Evolutionary conservation across 1,140 invertebrate species (phyloP).

Genomic region (Brachionus angularis): DNA sequence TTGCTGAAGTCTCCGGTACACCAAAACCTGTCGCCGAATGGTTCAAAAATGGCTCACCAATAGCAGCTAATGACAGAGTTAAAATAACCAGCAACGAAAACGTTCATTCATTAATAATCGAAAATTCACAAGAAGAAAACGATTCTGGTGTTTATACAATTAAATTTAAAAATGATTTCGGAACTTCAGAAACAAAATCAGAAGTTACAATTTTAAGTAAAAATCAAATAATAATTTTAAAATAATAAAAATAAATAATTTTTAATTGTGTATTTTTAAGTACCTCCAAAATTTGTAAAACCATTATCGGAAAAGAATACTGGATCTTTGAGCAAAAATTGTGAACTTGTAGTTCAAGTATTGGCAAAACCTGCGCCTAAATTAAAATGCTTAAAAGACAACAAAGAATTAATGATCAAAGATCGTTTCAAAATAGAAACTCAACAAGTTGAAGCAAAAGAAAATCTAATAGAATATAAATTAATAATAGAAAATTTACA

Average conservation of each 20-base stretch:
- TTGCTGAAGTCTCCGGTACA: conserved; percentile 70
- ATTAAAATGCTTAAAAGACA: conserved; percentile 40
- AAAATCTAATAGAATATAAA: conserved; percentile 21
- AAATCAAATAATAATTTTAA: too few relatives aligned
- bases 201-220: conserved; percentile 28
- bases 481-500: conserved; percentile 4
- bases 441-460: conserved; percentile 3
- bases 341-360: conserved; percentile 14
- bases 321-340: not conserved
- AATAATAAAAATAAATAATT: too few relatives aligned
- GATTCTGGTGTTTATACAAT: conserved; percentile 27
- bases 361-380: conserved; percentile 31
- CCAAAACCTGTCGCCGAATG: conserved; percentile 84
- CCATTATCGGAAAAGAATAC: not conserved
- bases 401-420: conserved; percentile 38
- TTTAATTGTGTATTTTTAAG: too few relatives aligned
- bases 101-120: conserved; percentile 46
- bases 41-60: conserved; percentile 70
- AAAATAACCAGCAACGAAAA: conserved; percentile 48
- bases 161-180: conserved; percentile 39
- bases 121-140: not conserved
- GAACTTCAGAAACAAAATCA: conserved; percentile 22
- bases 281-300: conserved; percentile 23
- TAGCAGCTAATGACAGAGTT: conserved; percentile 49
- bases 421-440: conserved; percentile 24